Evolutionary conservation across 2,888 invertebrate species (phyloP), one percentile per base, ranked within the genome.

Genomic region (Pristionchus fissidentatus): DNA sequence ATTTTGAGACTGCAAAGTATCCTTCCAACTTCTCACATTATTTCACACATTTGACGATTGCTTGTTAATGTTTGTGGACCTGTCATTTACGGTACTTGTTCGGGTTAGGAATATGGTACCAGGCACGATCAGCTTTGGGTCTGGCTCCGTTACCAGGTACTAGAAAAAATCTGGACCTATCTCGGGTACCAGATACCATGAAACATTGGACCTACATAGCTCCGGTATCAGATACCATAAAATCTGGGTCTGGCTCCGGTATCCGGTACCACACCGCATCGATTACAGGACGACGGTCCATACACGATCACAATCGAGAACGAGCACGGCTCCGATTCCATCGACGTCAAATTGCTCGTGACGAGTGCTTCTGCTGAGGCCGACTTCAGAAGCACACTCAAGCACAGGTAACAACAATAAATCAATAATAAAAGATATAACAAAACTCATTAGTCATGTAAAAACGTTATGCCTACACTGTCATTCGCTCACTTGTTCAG

Each of bases 341-440:
- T 97, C 85, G 97, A 97, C 93, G 96, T 97, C 95, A 96, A 96
- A 92, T 95, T 99, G 88, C 98, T 97, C 93, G 98, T 99, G 85
- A 97, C 93, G 13, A 85, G 89, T 22, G 91, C 90, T 70, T 87
- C 88, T 60, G 85, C 83, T 38, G 86, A 84, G 22, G 96, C 98
- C 96, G 99, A 99, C 94, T 99, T 98, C 96, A 95, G 99, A 94
- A 95, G 97, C 87, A 96, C 98, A 96, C 94, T 99, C 91, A 97
- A 97, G 94, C 97, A 97, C 94, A 95, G 91, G 92, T 92, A 84
- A 13, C 83, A 57, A 15, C 19, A 19, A 49, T 15, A 15, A 19
- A 49, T 49, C 19, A 49, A 49, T 19, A 49, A 49, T 60, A 26
- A 60, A 13, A 10, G 35, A 38, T 7, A 70, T 70, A 35, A 38